Evolutionary conservation across 2,888 invertebrate genomes (phyloP), one percentile per base, ranked within the genome.

Genomic region (Macrosiphum euphorbiae): DNA sequence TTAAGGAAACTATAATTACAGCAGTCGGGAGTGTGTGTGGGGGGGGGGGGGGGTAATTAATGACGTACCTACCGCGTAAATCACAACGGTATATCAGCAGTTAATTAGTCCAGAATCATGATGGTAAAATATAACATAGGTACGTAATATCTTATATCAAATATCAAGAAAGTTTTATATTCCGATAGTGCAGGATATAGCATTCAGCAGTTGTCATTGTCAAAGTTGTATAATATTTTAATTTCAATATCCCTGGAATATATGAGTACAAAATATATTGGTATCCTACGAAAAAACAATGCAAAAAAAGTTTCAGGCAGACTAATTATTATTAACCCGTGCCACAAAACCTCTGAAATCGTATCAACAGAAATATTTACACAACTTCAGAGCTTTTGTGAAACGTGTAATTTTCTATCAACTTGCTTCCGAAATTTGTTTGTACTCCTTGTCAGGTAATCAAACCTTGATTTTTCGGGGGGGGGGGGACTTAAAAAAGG

Each of bases 1-100:
- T 90, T 84, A 50, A 50, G 90, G 78, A 52, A 90, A 78, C 78
- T 84, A 84, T 41, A 35, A 90, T 84, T 52, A 35, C 35, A 84
- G 58, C 26, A 24, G 41, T 28, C 16, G 8, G 26, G 55, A 24
- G 7, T 24, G 8, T n/a, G n/a, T n/a, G 8, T 4, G 20, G 3
- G 55, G 55, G 26, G 52, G 35, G 20, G 16, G 5, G 67, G 13
- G 52, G 52, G 78, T 90, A 90, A 90, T 90, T 90, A 78, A 90
- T 35, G 78, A 52, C 26, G 35, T 50, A 11, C 10, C 16, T 47
- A 10, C 88, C 26, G 2, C 28, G 26, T 41, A 58, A 89, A 58
- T 89, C 89, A 44, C 44, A 28, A 44, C 44, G 44, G 4, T 26
- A 26, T 35, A 78, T 24, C n/a, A 50, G 41, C 41, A 35, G 90